Percentiles rank a stretch among this genome's conserved stretches.
phyloP scores from a whole-genome alignment of 35 echinoderm and acorn worm genomes.

The Lytechinus pictus region DNA sequence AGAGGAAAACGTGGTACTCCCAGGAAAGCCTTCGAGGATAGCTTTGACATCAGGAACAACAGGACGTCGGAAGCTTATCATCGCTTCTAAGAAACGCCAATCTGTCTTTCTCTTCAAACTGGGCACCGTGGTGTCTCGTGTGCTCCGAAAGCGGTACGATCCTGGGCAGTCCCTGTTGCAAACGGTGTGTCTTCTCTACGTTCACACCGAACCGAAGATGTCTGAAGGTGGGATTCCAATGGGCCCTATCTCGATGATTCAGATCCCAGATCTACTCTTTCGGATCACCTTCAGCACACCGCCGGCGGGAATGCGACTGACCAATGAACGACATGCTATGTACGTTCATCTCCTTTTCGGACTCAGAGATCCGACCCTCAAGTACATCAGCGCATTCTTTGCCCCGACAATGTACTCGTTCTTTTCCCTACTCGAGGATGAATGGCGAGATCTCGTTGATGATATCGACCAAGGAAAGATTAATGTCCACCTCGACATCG shows the following conservation, averaged over 20 bases:
- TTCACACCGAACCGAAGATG: background rate
- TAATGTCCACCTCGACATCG: background rate
- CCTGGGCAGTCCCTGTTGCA: background rate
- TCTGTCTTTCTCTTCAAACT: slow-evolving; percentile 21
- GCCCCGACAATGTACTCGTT: background rate
- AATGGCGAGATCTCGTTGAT: slow-evolving; percentile 44
- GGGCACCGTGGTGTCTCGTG: background rate
- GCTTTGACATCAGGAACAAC: slow-evolving; percentile 71
- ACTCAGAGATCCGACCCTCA: slow-evolving; percentile 37
- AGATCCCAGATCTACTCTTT: background rate
- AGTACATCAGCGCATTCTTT: slow-evolving; percentile 7
- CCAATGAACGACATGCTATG: slow-evolving; percentile 36
- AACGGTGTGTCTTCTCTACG: background rate
- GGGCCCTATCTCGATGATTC: background rate
- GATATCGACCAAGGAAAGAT: slow-evolving; percentile 30
- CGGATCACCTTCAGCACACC: slow-evolving; percentile 27
- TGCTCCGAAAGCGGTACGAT: background rate
- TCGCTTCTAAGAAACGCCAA: background rate
- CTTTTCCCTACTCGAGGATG: slow-evolving; percentile 32
- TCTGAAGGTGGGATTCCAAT: slow-evolving; percentile 6
- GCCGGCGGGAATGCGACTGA: slow-evolving; percentile 30
- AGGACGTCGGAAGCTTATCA: slow-evolving; percentile 68
- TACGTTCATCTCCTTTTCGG: slow-evolving; percentile 59
- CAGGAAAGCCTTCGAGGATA: slow-evolving; percentile 18
- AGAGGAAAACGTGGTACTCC: slow-evolving; percentile 68